Percentiles rank a stretch among this genome's conserved stretches.
Conservation (phyloP, 2,113 vertebrate species). For the Osmerus mordax region DNA sequence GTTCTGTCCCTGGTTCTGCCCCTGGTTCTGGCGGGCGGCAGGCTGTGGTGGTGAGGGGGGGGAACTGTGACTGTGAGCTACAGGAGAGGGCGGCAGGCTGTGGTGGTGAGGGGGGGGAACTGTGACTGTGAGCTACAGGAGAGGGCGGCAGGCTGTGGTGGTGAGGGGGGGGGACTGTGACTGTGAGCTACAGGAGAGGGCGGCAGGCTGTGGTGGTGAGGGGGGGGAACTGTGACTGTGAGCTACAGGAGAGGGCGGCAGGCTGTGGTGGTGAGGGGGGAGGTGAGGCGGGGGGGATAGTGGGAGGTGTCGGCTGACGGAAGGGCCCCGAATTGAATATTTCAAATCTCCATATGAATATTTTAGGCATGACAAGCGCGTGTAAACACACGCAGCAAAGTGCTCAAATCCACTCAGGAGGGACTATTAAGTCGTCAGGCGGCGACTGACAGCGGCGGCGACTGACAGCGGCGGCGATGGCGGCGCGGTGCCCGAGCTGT, state of each 20-base stretch:
- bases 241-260: not conserved
- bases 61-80: too few species aligned
- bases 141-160: too few species aligned
- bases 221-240: not conserved
- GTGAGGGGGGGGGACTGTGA: too few species aligned
- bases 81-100: too few species aligned
- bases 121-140: too few species aligned
- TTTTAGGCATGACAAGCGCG: conserved; percentile 96
- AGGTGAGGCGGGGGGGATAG: too few species aligned
- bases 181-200: too few species aligned
- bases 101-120: too few species aligned
- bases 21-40: too few species aligned
- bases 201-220: conserved; percentile 37
- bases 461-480: conserved; percentile 66
- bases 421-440: conserved; percentile 99
- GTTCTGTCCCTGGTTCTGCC: too few species aligned
- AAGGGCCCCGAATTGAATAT: conserved; percentile 88
- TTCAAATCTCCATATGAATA: conserved; percentile 98
- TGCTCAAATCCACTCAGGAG: conserved; percentile 98
- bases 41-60: too few species aligned
- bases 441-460: conserved; percentile 73
- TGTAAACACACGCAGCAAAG: conserved; percentile 98
- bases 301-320: conserved; percentile 56
- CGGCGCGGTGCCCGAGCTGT: conserved; percentile 66
- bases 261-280: conserved; percentile 38